These are phyloP conservation scores for Helicoverpa armigera DNA, from an alignment of 1,140 invertebrate species.

Conservation along the genomic window DNA sequence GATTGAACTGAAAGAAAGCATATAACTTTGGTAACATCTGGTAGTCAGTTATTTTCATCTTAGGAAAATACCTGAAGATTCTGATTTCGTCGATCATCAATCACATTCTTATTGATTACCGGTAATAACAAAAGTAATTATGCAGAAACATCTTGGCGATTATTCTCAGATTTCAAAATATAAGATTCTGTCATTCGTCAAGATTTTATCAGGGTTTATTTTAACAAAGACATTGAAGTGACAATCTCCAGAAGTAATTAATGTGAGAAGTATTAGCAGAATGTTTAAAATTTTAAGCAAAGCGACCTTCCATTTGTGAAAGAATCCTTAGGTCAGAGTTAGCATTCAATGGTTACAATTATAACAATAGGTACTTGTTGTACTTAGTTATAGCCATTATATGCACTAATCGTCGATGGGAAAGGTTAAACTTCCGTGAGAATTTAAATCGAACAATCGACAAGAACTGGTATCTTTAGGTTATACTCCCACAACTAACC, in stretches of 20 bases:
- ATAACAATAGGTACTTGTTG: slow-evolving; percentile 38
- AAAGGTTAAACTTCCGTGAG: slow-evolving; percentile 69
- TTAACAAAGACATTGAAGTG: slow-evolving; percentile 20
- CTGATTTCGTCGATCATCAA: neutral
- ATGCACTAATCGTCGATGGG: slow-evolving; percentile 58
- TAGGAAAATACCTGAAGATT: neutral
- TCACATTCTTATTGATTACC: slow-evolving; percentile 3
- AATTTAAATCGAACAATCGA: slow-evolving; percentile 50
- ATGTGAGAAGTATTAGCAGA: neutral
- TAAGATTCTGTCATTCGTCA: neutral
- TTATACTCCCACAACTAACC: slow-evolving; percentile 31
- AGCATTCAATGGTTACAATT: slow-evolving; percentile 13
- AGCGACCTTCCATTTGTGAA: neutral
- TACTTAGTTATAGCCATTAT: slow-evolving; percentile 47
- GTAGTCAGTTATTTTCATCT: neutral
- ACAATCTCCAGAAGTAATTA: neutral
- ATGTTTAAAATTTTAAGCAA: neutral
- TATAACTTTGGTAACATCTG: neutral
- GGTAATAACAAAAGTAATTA: neutral
- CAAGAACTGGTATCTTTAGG: slow-evolving; percentile 29
- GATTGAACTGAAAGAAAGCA: neutral
- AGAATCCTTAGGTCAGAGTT: slow-evolving; percentile 30
- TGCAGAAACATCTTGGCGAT: neutral
- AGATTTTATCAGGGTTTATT: slow-evolving; percentile 26
- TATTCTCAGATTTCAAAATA: neutral